Conservation (phyloP, 1,140 invertebrate genomes). For the Diprion similis region DNA sequence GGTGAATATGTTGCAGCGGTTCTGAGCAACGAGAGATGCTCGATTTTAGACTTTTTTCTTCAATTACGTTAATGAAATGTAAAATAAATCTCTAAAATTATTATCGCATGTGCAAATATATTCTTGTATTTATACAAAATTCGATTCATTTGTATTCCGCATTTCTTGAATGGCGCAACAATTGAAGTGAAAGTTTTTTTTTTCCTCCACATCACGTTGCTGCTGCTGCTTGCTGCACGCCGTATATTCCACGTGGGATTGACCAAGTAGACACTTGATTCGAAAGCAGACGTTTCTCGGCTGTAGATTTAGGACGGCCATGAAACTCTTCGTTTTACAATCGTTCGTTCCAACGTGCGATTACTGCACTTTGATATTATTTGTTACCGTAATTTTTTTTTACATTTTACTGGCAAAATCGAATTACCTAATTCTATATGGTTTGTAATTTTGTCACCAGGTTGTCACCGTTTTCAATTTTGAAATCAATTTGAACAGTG, state of each 20-base stretch:
- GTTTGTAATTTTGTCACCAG: no score
- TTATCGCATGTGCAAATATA: no score
- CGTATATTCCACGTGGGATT: background rate
- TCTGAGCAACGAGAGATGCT: no score
- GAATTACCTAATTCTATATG: background rate
- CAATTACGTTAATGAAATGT: no score
- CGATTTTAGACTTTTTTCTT: no score
- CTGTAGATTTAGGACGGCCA: background rate
- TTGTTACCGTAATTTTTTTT: no score
- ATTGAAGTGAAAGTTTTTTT: constrained; percentile 10
- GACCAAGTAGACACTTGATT: background rate
- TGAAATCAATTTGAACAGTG: background rate
- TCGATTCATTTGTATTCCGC: background rate
- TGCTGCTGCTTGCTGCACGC: background rate
- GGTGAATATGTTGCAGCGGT: no score
- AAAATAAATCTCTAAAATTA: no score
- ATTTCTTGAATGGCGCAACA: background rate
- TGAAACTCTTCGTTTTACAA: background rate
- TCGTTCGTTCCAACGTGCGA: no score
- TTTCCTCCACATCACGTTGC: background rate
- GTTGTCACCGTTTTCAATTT: no score
- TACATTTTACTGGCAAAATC: no score
- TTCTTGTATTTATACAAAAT: background rate
- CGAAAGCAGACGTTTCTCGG: background rate
- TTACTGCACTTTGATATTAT: no score